These are phyloP conservation scores for Uria aalge DNA, from an alignment of 2,113 vertebrate genomes.

Conservation along the genomic window DNA sequence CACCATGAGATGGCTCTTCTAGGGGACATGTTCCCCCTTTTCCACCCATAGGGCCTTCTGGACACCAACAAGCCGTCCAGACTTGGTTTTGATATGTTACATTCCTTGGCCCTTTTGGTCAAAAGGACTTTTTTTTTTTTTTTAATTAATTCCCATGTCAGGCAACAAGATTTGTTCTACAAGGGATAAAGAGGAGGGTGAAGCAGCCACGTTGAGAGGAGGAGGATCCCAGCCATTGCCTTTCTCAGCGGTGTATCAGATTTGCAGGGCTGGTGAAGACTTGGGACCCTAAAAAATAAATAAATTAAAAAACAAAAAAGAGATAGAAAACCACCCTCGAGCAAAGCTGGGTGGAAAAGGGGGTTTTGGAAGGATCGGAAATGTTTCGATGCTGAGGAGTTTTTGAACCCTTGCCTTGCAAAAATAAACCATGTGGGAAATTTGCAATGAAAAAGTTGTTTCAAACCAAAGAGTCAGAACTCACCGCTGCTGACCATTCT, in stretches of 20 bases:
- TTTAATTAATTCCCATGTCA: neutral
- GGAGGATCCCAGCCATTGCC: neutral
- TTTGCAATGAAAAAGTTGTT: neutral
- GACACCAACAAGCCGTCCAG: neutral
- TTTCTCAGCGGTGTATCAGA: neutral
- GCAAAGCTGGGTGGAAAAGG: neutral
- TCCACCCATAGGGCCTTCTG: neutral
- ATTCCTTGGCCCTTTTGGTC: conserved; percentile 39
- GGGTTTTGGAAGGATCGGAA: neutral
- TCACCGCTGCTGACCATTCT: neutral
- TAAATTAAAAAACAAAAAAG: neutral
- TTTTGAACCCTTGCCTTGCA: conserved; percentile 2
- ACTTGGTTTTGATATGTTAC: neutral
- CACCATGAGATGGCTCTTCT: neutral
- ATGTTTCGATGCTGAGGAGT: neutral
- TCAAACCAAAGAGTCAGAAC: conserved; percentile 51
- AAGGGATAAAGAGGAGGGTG: neutral
- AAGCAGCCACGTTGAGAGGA: neutral
- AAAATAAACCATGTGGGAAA: neutral
- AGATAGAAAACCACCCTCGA: neutral
- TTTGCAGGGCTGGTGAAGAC: neutral
- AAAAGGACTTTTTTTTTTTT: neutral
- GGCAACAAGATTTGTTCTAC: neutral
- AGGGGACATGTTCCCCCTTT: neutral
- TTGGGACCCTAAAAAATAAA: neutral